These are phyloP conservation scores for Eretmocerus hayati DNA, from an alignment of 2,888 invertebrate genomes.

Conservation along the genomic window DNA sequence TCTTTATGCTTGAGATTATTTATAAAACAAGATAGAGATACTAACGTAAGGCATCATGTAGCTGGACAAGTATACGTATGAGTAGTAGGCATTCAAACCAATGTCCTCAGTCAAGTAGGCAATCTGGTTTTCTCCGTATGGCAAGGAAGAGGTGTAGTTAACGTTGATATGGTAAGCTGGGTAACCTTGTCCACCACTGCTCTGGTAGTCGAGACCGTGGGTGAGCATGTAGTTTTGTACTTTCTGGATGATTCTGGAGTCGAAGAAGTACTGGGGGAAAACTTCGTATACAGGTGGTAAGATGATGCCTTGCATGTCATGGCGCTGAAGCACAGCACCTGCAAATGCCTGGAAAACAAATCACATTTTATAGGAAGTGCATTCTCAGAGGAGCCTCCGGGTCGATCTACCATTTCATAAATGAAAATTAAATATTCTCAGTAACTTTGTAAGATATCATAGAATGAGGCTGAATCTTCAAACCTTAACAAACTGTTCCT, in stretches of 20 bases:
- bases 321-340: slow-evolving; percentile 57
- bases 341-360: slow-evolving; percentile 52
- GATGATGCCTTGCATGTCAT: slow-evolving; percentile 58
- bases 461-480: no score
- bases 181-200: background rate
- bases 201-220: slow-evolving; percentile 19
- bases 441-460: no score
- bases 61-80: slow-evolving; percentile 55
- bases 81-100: slow-evolving; percentile 61
- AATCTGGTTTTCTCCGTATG: slow-evolving; percentile 54
- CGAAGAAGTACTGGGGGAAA: slow-evolving; percentile 65
- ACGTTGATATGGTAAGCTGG: slow-evolving; percentile 51
- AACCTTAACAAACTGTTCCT: slow-evolving; percentile 56
- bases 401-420: no score
- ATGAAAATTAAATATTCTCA: no score
- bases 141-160: slow-evolving; percentile 52
- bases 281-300: slow-evolving; percentile 68
- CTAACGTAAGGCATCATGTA: slow-evolving; percentile 40
- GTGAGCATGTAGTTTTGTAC: slow-evolving; percentile 49
- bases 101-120: slow-evolving; percentile 67
- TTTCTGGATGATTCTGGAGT: slow-evolving; percentile 59
- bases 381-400: no score
- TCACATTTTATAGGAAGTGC: background rate
- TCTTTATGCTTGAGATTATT: no score
- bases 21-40: no score